phyloP scores from a whole-genome alignment of 1,140 invertebrate species.

The Drosophila biarmipes region DNA sequence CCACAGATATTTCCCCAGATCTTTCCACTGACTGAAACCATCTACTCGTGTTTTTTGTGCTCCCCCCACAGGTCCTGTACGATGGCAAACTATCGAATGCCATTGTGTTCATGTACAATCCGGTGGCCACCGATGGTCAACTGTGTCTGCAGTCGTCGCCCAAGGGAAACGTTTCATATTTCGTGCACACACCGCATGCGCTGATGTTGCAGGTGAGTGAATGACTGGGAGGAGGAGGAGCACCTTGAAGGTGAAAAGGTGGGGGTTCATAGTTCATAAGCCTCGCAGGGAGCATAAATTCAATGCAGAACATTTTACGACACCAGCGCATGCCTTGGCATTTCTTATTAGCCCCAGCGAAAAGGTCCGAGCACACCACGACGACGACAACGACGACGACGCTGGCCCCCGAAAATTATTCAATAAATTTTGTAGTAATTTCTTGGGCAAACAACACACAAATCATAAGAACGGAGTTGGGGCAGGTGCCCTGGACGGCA shows the following conservation, averaged over 20 bases:
- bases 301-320: slow-evolving; percentile 74
- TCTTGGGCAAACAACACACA: slow-evolving; percentile 76
- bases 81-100: slow-evolving; percentile 98
- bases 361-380: too few species aligned
- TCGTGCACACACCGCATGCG: slow-evolving; percentile 99
- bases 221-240: not conserved
- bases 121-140: slow-evolving; percentile 99
- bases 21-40: not conserved
- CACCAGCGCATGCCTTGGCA: slow-evolving; percentile 74
- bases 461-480: slow-evolving; percentile 60
- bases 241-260: not conserved
- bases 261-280: not conserved
- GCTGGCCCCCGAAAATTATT: slow-evolving; percentile 46
- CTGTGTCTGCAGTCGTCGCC: slow-evolving; percentile 98
- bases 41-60: not conserved
- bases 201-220: slow-evolving; percentile 97
- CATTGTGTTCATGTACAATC: slow-evolving; percentile 99
- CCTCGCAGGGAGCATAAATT: slow-evolving; percentile 56
- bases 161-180: slow-evolving; percentile 98
- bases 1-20: not conserved
- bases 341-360: slow-evolving; percentile 69
- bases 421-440: slow-evolving; percentile 83
- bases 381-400: too few species aligned
- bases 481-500: not conserved
- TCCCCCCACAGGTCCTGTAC: slow-evolving; percentile 94